Base-by-base conservation (phyloP, 1,140 invertebrate genomes). In the Ephestia elutella region DNA sequence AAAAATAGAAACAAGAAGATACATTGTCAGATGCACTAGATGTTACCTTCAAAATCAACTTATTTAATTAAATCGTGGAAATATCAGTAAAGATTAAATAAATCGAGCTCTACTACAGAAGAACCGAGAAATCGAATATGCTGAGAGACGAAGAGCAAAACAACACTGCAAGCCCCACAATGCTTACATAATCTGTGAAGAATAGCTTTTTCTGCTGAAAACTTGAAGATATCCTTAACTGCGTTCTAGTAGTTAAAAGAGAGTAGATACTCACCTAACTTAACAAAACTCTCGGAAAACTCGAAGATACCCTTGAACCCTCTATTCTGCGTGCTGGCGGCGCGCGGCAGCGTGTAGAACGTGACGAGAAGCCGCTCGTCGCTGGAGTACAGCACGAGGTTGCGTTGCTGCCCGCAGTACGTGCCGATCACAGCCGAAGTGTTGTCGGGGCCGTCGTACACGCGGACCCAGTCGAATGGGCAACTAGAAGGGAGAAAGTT, bases 321-420 rank as follows among this genome's bases (percentile, higher is more conserved):
- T 79, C 96, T 92, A 90, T 98, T 98, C 89, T 98, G 96, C 63
- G 95, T 95, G 85, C 96, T 96, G 69, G 96, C 95, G 73, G 94
- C 95, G 80, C 96, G 92, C 77, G 95, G 92, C 64, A 98, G 91
- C 61, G 96, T 97, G 79, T 92, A 94, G 91, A 98, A 98, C 66
- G 94, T 93, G 70, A 99, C 94, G 73, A 96, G 94, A 65, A 99
- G 91, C 65, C 93, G 93, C 77, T 96, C 94, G 75, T 95, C 93
- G 68, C 96, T 97, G 66, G 97, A 99, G 90, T 97, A 99, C 53
- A 98, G 91, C 69, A 98, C 95, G 78, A 98, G 92, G 90, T 98
- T 97, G 75, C 96, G 92, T 89, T 98, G 97, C 89, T 99, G 97
- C 64, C 98, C 98, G 90, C 98, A 99, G 87, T 99, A 99, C 58